These are phyloP conservation scores for Notodonta ziczac DNA, from an alignment of 2,888 invertebrate species.

Conservation along the genomic window DNA sequence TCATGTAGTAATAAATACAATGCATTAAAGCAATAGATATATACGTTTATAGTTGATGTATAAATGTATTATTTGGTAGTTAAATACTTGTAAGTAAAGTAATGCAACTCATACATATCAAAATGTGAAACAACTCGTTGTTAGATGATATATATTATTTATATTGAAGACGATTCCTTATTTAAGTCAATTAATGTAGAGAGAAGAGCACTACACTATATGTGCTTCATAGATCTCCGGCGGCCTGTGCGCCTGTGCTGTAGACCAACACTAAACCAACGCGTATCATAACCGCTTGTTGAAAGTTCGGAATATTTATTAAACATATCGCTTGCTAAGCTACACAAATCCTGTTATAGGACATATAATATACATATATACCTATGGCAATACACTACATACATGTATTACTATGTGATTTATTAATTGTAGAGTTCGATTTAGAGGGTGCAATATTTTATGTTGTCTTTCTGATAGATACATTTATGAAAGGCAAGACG, in stretches of 20 bases:
- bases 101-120: conserved; percentile 78
- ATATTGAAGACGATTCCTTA: conserved; percentile 77
- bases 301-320: conserved; percentile 6
- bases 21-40: conserved; percentile 54
- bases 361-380: background rate
- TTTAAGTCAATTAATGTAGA: conserved; percentile 82
- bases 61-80: conserved; percentile 63
- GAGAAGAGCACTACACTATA: conserved; percentile 48
- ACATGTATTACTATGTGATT: no score
- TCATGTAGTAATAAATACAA: conserved; percentile 33
- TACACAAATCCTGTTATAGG: conserved; percentile 13
- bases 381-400: no score
- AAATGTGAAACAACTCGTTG: conserved; percentile 62
- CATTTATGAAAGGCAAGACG: background rate
- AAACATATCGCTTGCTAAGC: conserved; percentile 42
- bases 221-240: conserved; percentile 56
- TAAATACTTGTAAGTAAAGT: conserved; percentile 34
- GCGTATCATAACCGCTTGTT: background rate
- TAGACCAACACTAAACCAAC: background rate
- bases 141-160: conserved; percentile 59
- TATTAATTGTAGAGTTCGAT: conserved; percentile 8
- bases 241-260: conserved; percentile 8
- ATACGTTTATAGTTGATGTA: conserved; percentile 51
- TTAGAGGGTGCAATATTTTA: conserved; percentile 24
- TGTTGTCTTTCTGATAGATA: conserved; percentile 4